Evolutionary conservation across 2,888 invertebrate species (phyloP), one percentile per base, ranked within the genome.

Genomic region (Eupeodes luniger): DNA sequence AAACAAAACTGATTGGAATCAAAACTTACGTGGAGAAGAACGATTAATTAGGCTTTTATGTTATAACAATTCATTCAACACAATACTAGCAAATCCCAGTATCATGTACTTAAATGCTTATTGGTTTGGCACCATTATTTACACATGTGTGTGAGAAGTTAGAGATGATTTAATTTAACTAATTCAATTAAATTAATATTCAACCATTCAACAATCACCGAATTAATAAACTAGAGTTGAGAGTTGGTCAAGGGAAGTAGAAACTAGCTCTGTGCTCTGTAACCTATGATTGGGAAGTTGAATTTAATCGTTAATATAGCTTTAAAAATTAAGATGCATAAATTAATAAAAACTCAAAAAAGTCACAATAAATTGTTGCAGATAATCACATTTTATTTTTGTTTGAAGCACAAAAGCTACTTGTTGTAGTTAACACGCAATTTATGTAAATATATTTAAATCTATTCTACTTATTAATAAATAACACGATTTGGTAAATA

Each of bases 341-440:
- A 69, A 69, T 69, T 53, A 53, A 53, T 69, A 40, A 53, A 53
- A 53, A 53, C 14, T 12, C 11, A 16, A 69, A 51, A 67, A 69
- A 69, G 51, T 69, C 70, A 81, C 19, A 47, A 40, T 19, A n/a
- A 2, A 19, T 66, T 55, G 53, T 51, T 53, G 51, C 12, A n/a
- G 16, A 11, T 16, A 69, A 53, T 36, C 36, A n/a, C 67, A 49
- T 36, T 86, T 82, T 86, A 81, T 78, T 86, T 14, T 16, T 16
- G 10, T 69, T 14, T 11, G 7, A n/a, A 36, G 34, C 59, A 59
- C 34, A 5, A 36, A 2, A 53, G 51, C 34, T 74, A 62, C 14
- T 40, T 34, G 16, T 40, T 5, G 40, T 5, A 2, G 34, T 9
- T 34, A 66, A 19, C 10, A 69, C 57, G 36, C 62, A 69, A 34